A percentile compares a stretch with the other conserved stretches of the same genome.
phyloP scores from a whole-genome alignment of 2,888 invertebrate species.

The Drosophila buzzatii region DNA sequence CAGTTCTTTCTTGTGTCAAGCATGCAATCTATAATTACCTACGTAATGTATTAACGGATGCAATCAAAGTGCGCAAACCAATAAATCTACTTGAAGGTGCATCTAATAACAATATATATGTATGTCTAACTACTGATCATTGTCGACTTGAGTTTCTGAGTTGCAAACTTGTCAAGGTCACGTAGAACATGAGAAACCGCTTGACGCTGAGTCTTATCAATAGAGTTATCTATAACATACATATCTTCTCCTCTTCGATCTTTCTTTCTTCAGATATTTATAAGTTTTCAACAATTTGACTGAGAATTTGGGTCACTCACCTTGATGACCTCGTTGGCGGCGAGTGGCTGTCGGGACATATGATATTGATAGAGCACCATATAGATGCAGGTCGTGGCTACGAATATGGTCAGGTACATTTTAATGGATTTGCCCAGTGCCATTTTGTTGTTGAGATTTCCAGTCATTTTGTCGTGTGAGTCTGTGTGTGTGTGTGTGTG shows the following conservation, averaged over 20 bases:
- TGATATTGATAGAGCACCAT: slow-evolving; percentile 88
- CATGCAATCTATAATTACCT: slow-evolving; percentile 9
- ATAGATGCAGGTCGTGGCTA: slow-evolving; percentile 87
- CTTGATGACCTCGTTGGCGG: slow-evolving; percentile 81
- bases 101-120: background rate
- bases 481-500: background rate
- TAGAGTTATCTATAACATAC: slow-evolving; percentile 7
- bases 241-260: too few species aligned
- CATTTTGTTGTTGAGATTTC: slow-evolving; percentile 72
- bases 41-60: background rate
- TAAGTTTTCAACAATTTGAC: background rate
- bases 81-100: background rate
- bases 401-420: slow-evolving; percentile 88
- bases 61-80: slow-evolving; percentile 5
- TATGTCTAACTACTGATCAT: background rate
- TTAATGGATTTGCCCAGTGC: slow-evolving; percentile 87
- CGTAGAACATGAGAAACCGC: slow-evolving; percentile 2
- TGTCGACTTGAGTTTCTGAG: background rate
- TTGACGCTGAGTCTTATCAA: slow-evolving; percentile 15
- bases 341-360: slow-evolving; percentile 86
- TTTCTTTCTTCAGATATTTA: background rate
- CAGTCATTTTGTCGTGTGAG: slow-evolving; percentile 21
- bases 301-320: slow-evolving; percentile 60
- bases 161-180: slow-evolving; percentile 12
- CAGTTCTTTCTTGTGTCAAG: background rate